These are phyloP conservation scores for Plutomurus gul DNA, from an alignment of 1,140 invertebrate genomes.

Conservation along the genomic window DNA sequence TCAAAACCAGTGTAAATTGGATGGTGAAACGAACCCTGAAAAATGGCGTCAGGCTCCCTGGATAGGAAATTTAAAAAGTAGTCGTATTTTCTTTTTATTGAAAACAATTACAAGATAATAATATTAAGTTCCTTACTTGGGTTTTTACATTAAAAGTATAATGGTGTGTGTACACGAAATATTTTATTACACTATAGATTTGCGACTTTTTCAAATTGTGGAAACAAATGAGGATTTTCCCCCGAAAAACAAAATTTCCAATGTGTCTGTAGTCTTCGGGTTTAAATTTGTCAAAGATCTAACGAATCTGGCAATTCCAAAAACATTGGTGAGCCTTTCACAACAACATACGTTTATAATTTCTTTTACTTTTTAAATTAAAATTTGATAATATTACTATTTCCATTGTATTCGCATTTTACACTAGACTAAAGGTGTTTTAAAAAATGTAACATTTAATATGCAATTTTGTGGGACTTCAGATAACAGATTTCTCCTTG, in stretches of 20 bases:
- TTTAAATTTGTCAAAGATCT: conserved; percentile 2
- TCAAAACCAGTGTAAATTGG: background rate
- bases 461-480: background rate
- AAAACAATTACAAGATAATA: no score
- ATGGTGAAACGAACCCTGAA: background rate
- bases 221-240: background rate
- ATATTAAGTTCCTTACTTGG: no score
- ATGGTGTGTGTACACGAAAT: no score
- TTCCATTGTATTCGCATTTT: no score
- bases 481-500: background rate
- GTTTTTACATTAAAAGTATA: no score
- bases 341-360: background rate
- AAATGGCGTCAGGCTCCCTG: background rate
- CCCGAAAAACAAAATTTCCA: background rate
- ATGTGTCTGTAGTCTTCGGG: conserved; percentile 8
- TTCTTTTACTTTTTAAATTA: background rate
- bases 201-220: background rate
- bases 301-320: background rate
- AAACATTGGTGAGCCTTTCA: conserved; percentile 5
- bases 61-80: background rate
- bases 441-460: no score
- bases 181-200: background rate
- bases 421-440: background rate
- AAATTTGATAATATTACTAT: no score
- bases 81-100: no score